Conservation (phyloP, 2,797 vertebrate genomes). For the Sebastes kiyomatsui region DNA sequence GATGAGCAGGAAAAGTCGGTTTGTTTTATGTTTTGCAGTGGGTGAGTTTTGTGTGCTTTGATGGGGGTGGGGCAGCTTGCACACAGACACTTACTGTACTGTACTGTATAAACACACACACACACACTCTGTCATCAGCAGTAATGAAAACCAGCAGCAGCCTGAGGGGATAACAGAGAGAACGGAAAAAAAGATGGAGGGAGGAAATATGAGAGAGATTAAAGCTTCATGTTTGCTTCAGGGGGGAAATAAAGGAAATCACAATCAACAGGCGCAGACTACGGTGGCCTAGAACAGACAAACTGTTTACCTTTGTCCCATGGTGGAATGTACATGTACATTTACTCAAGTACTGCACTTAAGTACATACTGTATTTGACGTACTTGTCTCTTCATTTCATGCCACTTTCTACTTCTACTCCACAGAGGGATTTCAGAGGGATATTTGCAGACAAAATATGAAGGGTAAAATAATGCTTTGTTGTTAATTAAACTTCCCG, state of each 20-base stretch:
- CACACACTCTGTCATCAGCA: constrained; percentile 8
- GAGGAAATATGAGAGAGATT: constrained; percentile 20
- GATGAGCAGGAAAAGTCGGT: background rate
- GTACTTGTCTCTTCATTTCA: background rate
- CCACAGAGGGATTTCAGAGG: background rate
- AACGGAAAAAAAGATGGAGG: constrained; percentile 25
- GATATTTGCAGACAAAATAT: background rate
- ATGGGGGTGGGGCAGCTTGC: background rate
- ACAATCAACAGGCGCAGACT: background rate
- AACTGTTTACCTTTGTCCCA: background rate
- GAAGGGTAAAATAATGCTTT: background rate
- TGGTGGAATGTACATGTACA: background rate
- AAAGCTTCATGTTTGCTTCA: background rate
- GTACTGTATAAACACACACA: background rate
- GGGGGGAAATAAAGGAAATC: background rate
- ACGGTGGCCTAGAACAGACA: background rate
- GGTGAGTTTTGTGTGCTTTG: background rate
- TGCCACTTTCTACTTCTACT: background rate
- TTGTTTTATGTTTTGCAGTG: background rate
- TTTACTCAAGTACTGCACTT: background rate
- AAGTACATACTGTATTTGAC: background rate
- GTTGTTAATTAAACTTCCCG: background rate
- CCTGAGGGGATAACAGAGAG: constrained; percentile 30
- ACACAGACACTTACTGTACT: background rate
- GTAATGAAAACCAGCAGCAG: constrained; percentile 53